Base-by-base conservation (phyloP, 2,888 invertebrate species). In the Erebia aethiops region DNA sequence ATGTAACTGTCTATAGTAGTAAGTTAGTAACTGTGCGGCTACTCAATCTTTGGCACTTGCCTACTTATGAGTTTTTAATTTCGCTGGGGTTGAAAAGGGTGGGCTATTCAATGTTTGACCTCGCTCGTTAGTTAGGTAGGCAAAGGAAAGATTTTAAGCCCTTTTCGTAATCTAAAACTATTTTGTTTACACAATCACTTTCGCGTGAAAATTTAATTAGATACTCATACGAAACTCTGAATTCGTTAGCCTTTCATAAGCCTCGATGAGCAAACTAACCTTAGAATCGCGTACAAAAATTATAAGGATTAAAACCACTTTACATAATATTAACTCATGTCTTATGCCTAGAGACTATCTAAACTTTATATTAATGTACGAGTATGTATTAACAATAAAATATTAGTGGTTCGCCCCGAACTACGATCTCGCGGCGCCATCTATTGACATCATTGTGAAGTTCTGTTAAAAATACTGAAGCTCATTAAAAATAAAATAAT, bases 151-250 rank as follows among this genome's bases (percentile, higher is more conserved):
- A 9, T 46, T 51, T 51, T 16, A 54, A 54, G 18, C 10, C 61
- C 43, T 11, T 61, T 43, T 46, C 1, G n/a, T 60, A 41, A 60
- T n/a, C n/a, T 41, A 16, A 62, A 62, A 62, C 46, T 62, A 16
- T 46, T 62, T 62, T 21, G 14, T 46, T 46, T 46, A 61, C 46
- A 61, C 11, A 62, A 7, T 54, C 52, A 52, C 41, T 64, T 64
- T 64, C 7, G 13, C 64, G 52, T 52, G 64, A n/a, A 66, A 69
- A 69, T 65, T 71, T 71, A 71, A 75, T 73, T 75, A 66, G 21
- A 43, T 54, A 56, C 43, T 18, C 62, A 21, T 62, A 46, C 21
- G 18, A 62, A 69, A 67, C 70, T 70, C 60, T 21, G 67, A 74
- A 61, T 71, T 74, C 60, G 69, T 68, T 63, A 70, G 61, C 67